phyloP scores from a whole-genome alignment of 2,888 invertebrate species.

The Stegophylla sp. region DNA sequence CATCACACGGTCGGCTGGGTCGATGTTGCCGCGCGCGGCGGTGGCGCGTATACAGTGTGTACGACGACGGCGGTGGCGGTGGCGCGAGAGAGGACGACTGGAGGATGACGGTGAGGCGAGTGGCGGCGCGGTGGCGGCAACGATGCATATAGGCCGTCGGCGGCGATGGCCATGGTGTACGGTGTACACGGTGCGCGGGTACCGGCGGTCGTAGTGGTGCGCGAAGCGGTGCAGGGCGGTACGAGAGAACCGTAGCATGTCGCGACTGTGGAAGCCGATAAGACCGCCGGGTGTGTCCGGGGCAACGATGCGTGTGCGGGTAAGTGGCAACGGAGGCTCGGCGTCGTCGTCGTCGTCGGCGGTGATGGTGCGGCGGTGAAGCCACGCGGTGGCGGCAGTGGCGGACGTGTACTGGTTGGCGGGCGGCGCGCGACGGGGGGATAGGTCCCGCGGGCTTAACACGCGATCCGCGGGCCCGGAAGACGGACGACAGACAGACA shows the following conservation, averaged over 20 bases:
- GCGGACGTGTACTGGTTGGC: slow-evolving; percentile 10
- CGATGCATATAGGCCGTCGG: slow-evolving; percentile 49
- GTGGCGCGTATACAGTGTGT: slow-evolving; percentile 25
- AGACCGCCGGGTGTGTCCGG: slow-evolving; percentile 58
- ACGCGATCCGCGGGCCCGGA: slow-evolving; percentile 59
- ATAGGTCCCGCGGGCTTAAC: slow-evolving; percentile 55
- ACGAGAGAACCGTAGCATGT: slow-evolving; percentile 48
- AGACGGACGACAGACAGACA: slow-evolving; percentile 58
- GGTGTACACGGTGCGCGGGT: neutral
- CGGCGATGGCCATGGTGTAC: neutral
- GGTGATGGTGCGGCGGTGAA: neutral
- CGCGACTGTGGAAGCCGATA: slow-evolving; percentile 56
- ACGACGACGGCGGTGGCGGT: neutral
- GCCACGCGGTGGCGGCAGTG: slow-evolving; percentile 21
- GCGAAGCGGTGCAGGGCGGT: neutral
- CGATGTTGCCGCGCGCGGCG: slow-evolving; percentile 45
- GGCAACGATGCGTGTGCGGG: slow-evolving; percentile 47
- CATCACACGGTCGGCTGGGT: slow-evolving; percentile 58
- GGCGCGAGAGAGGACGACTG: slow-evolving; percentile 11
- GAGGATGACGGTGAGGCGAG: neutral
- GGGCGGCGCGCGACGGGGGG: neutral
- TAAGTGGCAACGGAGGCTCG: slow-evolving; percentile 19
- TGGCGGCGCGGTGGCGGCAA: slow-evolving; percentile 23
- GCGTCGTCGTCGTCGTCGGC: slow-evolving; percentile 3
- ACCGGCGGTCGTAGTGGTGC: neutral